Base-by-base conservation (phyloP, 1,140 invertebrate species). In the Brachionus rubens region DNA sequence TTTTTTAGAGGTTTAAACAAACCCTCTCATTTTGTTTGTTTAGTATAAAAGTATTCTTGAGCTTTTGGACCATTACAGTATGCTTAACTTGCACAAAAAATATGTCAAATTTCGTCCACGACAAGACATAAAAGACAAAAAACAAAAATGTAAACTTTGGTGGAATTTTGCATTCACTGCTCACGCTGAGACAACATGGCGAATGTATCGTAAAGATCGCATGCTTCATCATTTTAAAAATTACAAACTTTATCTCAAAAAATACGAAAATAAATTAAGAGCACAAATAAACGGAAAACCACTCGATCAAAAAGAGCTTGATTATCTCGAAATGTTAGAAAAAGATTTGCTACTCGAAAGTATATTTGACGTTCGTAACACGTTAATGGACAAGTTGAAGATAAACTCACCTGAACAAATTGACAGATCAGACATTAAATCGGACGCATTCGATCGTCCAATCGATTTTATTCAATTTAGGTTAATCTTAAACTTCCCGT, bases 91-190 rank as follows among this genome's bases (percentile, higher is more conserved):
- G 6, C 91, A 90, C 78, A 89, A 88, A 79, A 87, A 87, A 77
- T 90, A 86, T 78, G 78, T 86, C 54, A 85, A 86, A 65, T 87
- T 85, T 79, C 83, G 85, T 67, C 86, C 87, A 0, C 80, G 81
- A 48, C 82, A 84, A 1, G 79, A 79, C 21, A 78, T 87, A 3
- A 80, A 81, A 48, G 83, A 84, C 33, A 85, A 86, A 79, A 46
- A 28, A n/a, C 5, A 24, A 41, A 41, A 41, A 43, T 81, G 81
- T 3, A 79, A 78, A 21, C 81, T 82, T 36, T 92, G 91, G 91
- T 93, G 91, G 91, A 87, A 85, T 41, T 92, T 92, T 80, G 90
- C 90, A 0, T 90, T 88, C 79, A 88, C 88, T 67, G 87, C 89
- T n/a, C 85, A 91, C 2, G 77, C 92, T 12, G 89, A 91, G 79